Percentiles rank a stretch among this genome's conserved stretches.
Conservation (phyloP, 2,888 invertebrate species). For the Tetramorium bicarinatum region DNA sequence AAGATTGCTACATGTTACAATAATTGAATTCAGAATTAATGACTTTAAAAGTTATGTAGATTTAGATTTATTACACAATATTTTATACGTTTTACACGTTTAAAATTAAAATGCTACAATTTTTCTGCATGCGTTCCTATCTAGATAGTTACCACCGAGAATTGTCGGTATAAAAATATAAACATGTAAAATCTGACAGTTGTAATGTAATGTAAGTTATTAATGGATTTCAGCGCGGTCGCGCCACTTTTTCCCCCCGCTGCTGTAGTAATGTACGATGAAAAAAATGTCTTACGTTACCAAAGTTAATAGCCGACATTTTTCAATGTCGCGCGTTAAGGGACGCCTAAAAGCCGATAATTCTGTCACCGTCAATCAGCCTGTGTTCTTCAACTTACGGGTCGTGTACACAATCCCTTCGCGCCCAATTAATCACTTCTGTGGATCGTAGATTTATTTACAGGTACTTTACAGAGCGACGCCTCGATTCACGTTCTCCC, state of each 20-base stretch:
- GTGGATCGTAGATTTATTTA: conserved; percentile 44
- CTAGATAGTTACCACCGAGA: not conserved
- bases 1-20: no score
- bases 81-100: no score
- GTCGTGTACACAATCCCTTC: conserved; percentile 37
- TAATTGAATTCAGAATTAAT: no score
- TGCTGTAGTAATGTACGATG: not conserved
- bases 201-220: conserved; percentile 17
- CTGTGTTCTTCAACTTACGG: conserved; percentile 38
- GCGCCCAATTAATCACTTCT: conserved; percentile 55
- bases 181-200: conserved; percentile 5
- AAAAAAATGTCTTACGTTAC: conserved; percentile 27
- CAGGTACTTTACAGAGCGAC: conserved; percentile 11
- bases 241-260: not conserved
- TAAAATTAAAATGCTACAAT: no score
- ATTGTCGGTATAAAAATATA: not conserved
- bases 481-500: conserved; percentile 72
- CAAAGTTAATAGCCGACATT: conserved; percentile 42
- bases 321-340: conserved; percentile 31
- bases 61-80: no score
- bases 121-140: no score
- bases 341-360: conserved; percentile 53
- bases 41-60: no score
- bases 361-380: conserved; percentile 55
- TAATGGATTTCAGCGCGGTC: not conserved